phyloP scores from a whole-genome alignment of 1,140 invertebrate species.

The Vollenhovia emeryi region DNA sequence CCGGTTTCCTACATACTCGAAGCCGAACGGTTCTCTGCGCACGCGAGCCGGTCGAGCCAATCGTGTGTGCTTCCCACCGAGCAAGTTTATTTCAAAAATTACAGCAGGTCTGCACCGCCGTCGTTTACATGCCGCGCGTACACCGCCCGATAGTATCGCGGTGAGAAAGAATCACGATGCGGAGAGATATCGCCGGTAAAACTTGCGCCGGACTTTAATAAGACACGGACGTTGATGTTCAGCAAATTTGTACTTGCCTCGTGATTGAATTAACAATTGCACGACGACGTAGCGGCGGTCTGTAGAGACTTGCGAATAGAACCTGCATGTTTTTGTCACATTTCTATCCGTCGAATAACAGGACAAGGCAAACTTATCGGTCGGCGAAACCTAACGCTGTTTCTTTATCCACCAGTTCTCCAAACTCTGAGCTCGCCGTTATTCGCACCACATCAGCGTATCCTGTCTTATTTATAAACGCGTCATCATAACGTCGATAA shows the following conservation, averaged over 20 bases:
- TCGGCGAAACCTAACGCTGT: background rate
- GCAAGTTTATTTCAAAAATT: constrained; percentile 56
- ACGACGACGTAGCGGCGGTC: too few species aligned
- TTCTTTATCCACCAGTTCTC: background rate
- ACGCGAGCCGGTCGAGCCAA: constrained; percentile 51
- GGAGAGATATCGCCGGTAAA: background rate
- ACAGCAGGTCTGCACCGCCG: constrained; percentile 12
- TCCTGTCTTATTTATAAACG: constrained; percentile 34
- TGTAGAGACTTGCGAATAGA: background rate
- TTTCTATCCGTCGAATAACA: background rate
- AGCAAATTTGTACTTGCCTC: background rate
- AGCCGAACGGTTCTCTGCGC: constrained; percentile 37
- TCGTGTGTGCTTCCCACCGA: constrained; percentile 28
- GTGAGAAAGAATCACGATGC: constrained; percentile 26
- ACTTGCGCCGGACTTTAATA: background rate
- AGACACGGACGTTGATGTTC: background rate
- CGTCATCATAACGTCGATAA: constrained; percentile 1
- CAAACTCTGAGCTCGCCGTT: background rate
- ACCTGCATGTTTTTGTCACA: background rate
- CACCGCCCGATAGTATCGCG: constrained; percentile 22
- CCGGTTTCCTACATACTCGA: constrained; percentile 58
- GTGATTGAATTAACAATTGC: background rate
- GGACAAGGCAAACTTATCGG: background rate
- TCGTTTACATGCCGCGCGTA: constrained; percentile 22
- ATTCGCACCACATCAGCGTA: background rate